Conservation (phyloP, 1,140 invertebrate genomes). For the Drosophila kikkawai region DNA sequence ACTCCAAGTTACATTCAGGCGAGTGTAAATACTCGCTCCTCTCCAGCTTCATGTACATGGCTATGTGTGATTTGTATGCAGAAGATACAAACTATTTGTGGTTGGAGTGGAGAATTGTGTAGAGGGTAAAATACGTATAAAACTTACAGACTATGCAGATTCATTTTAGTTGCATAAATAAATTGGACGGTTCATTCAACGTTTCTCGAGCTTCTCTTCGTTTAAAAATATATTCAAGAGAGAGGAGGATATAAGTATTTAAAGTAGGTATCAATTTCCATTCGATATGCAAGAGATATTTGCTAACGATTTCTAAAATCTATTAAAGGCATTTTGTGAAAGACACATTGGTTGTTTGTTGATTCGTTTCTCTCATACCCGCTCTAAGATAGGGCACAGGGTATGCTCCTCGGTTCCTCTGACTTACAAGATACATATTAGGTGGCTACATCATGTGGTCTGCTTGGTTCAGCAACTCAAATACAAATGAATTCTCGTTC, state of each 20-base stretch:
- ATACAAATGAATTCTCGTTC: constrained; percentile 26
- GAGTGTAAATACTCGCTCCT: not conserved
- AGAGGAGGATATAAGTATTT: constrained; percentile 3
- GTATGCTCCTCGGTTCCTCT: constrained; percentile 12
- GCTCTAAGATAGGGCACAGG: constrained; percentile 56
- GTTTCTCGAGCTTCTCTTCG: constrained; percentile 24
- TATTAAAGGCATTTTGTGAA: constrained; percentile 82
- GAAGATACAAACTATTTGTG: constrained; percentile 43
- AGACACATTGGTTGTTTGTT: constrained; percentile 63
- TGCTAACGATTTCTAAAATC: constrained; percentile 80
- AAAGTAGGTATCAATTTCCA: constrained; percentile 31
- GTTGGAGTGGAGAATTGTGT: constrained; percentile 6
- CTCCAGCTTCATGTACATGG: constrained; percentile 31
- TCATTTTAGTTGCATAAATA: constrained; percentile 64
- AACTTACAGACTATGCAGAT: constrained; percentile 73
- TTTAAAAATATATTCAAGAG: constrained; percentile 36
- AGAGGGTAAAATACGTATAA: constrained; percentile 50
- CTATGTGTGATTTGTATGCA: constrained; percentile 26
- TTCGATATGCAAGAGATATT: constrained; percentile 50
- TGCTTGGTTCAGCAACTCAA: constrained; percentile 46
- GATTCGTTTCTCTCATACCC: constrained; percentile 36
- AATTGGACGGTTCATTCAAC: constrained; percentile 61
- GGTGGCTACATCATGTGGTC: constrained; percentile 29
- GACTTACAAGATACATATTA: constrained; percentile 47
- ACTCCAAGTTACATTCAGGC: constrained; percentile 18